Conservation (phyloP, 2,888 invertebrate genomes). For the Leptura quadrifasciata region DNA sequence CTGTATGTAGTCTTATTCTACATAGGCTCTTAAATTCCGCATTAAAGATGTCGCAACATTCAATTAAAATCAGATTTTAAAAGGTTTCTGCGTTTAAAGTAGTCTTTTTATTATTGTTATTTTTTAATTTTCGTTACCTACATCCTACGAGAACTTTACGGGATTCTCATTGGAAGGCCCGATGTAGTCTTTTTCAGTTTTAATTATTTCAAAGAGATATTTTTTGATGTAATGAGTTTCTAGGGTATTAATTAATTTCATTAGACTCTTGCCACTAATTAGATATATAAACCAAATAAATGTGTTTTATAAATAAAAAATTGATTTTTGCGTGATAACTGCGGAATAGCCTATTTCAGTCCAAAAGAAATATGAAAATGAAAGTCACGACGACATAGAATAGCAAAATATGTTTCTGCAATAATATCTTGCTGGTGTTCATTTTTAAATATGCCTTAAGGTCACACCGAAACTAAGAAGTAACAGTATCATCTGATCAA, state of each 20-base stretch:
- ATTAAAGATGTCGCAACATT: neutral
- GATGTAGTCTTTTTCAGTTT: neutral
- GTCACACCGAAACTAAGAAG: too few relatives aligned
- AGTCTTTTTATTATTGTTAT: neutral
- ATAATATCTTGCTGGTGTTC: too few relatives aligned
- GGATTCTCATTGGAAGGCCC: neutral
- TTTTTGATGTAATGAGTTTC: neutral
- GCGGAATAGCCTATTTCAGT: neutral
- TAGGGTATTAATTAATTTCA: conserved; percentile 5
- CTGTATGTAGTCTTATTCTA: too few relatives aligned
- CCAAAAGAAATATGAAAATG: too few relatives aligned
- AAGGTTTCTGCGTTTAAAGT: neutral
- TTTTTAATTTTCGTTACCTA: neutral
- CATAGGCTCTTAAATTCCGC: neutral
- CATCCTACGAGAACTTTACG: neutral
- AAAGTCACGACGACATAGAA: too few relatives aligned
- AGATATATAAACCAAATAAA: neutral
- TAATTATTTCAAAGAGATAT: neutral
- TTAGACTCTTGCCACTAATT: neutral
- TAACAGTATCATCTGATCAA: too few relatives aligned
- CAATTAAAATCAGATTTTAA: neutral
- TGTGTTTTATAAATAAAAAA: neutral
- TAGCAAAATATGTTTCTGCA: too few relatives aligned
- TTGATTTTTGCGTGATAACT: neutral
- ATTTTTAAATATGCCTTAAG: too few relatives aligned